Evolutionary conservation across 2,113 vertebrate species (phyloP), one percentile per base, ranked within the genome.

Genomic region (Gymnocephalus cernua): DNA sequence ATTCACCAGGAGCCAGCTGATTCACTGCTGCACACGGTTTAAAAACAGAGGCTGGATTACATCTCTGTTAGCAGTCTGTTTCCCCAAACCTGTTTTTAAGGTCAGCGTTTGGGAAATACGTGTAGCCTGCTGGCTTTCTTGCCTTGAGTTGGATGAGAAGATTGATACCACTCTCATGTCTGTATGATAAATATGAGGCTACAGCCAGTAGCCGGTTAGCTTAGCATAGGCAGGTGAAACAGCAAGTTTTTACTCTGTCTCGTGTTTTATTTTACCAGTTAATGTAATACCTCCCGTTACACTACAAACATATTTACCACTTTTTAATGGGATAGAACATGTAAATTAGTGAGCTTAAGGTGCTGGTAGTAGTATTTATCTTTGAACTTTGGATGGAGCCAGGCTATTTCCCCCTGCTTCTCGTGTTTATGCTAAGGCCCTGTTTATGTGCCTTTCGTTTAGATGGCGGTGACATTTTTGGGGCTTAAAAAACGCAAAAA

Each of bases 1-100:
- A 77, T 89, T 91, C 65, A 89, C 2, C 44, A 68, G 56, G 48
- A 74, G 65, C 45, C 72, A 29, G 72, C 67, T 80, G 75, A 85
- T 68, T 81, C 69, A 15, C 38, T 29, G n/a, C n/a, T n/a, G 25
- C 67, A 50, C 32, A 0, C 38, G 15, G 79, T 62, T 68, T 54
- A 58, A 59, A 79, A 45, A 74, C 21, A 77, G 29, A 71, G 64
- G 14, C 68, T 21, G 45, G 51, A 53, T 67, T 19, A 25, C 15
- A 51, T 71, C 65, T n/a, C 57, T 25, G 44, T 51, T 76, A 75
- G 23, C 47, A 23, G 19, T 50, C 32, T 15, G 35, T 44, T 35
- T 44, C 25, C 19, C 53, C 1, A 1, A 51, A 74, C 75, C 16
- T 23, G 27, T 48, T 56, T 72, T 56, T 10, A 54, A 47, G 21